Conservation (phyloP, 2,888 invertebrate genomes). For the Xylocampa areola region DNA sequence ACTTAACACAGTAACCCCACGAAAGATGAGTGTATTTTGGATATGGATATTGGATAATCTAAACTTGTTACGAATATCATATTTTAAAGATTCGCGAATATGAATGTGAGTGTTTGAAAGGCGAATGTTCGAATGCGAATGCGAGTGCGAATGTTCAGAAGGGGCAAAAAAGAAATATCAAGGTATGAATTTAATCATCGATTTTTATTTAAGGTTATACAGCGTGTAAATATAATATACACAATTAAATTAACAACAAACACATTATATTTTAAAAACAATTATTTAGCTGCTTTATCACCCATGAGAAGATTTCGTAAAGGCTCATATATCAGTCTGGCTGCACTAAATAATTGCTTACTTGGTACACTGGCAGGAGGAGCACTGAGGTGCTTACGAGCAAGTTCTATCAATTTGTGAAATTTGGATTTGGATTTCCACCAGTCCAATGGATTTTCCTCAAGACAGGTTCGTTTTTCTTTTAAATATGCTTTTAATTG, state of each 20-base stretch:
- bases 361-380: slow-evolving; percentile 47
- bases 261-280: background rate
- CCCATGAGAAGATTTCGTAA: slow-evolving; percentile 35
- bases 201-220: background rate
- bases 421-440: too few relatives aligned
- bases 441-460: too few relatives aligned
- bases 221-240: too few relatives aligned
- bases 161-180: slow-evolving; percentile 28
- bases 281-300: slow-evolving; percentile 35
- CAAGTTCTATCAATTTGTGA: background rate
- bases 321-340: slow-evolving; percentile 37
- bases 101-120: slow-evolving; percentile 4
- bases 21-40: too few relatives aligned
- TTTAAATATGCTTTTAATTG: too few relatives aligned
- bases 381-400: slow-evolving; percentile 26
- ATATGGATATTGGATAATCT: too few relatives aligned
- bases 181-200: slow-evolving; percentile 8
- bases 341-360: slow-evolving; percentile 42
- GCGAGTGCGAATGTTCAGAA: slow-evolving; percentile 1
- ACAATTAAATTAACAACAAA: too few relatives aligned
- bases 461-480: too few relatives aligned
- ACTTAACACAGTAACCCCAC: too few relatives aligned
- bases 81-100: slow-evolving; percentile 4
- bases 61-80: slow-evolving; percentile 1
- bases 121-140: slow-evolving; percentile 2